Evolutionary conservation across 2,113 vertebrate genomes (phyloP).

Genomic region (Tragelaphus strepsiceros): DNA sequence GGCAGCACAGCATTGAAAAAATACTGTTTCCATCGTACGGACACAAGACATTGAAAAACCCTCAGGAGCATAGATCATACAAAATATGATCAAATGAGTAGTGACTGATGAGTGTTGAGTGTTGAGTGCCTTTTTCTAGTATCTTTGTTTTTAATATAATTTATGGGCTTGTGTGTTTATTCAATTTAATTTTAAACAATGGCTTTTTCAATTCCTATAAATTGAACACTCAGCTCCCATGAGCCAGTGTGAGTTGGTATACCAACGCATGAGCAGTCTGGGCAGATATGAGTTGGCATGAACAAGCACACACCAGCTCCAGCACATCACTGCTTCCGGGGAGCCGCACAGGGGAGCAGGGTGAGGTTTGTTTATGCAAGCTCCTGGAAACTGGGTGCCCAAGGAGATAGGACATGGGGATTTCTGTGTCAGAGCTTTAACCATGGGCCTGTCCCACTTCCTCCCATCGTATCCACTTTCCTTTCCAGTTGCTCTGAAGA

Average conservation of each 20-base stretch:
- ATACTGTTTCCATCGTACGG: neutral
- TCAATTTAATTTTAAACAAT: constrained; percentile 13
- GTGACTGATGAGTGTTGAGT: neutral
- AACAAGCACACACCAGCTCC: neutral
- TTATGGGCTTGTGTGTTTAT: neutral
- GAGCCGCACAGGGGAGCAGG: neutral
- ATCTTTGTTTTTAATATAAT: neutral
- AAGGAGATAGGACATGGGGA: neutral
- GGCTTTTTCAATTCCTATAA: neutral
- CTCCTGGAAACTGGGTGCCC: neutral
- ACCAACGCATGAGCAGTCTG: neutral
- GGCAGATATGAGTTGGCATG: neutral
- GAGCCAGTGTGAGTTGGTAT: neutral
- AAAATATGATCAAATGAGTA: neutral
- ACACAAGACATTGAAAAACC: neutral
- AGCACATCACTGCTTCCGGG: neutral
- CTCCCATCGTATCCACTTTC: neutral
- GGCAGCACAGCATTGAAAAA: too few species aligned
- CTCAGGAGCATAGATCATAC: neutral
- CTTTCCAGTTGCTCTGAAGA: neutral
- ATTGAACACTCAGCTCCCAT: neutral
- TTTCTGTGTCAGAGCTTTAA: neutral
- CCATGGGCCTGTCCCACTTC: neutral
- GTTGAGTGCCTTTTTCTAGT: neutral
- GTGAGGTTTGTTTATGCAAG: neutral